phyloP scores from a whole-genome alignment of 2,797 vertebrate genomes.

The Acanthornis magna region DNA sequence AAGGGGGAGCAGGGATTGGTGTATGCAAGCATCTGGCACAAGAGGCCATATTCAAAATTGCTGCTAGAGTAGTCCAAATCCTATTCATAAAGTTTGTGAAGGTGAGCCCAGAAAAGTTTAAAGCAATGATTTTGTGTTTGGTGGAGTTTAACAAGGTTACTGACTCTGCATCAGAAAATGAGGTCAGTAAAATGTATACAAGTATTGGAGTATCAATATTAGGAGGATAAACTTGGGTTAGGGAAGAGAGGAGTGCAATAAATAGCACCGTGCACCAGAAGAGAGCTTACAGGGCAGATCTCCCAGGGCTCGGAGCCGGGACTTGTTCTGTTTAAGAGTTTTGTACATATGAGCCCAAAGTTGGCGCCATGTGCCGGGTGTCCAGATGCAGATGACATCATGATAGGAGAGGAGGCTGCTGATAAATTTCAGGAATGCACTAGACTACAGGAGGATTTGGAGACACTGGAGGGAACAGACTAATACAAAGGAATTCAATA shows the following conservation, averaged over 20 bases:
- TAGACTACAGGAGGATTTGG: slow-evolving; percentile 53
- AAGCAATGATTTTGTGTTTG: not conserved
- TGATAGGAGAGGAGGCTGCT: slow-evolving; percentile 46
- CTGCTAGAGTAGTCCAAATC: not conserved
- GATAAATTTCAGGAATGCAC: slow-evolving; percentile 59
- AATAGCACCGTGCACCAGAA: not conserved
- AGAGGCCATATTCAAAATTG: not conserved
- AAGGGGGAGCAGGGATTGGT: not conserved
- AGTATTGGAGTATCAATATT: not conserved
- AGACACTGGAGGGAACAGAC: not conserved
- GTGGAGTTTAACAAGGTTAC: not conserved
- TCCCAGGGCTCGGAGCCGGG: not conserved
- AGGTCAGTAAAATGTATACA: not conserved
- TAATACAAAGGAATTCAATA: slow-evolving; percentile 30
- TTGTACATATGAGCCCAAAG: not conserved
- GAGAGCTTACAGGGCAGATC: not conserved
- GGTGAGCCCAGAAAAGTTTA: not conserved
- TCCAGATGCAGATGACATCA: slow-evolving; percentile 53
- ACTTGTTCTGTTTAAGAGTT: not conserved
- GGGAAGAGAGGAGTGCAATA: not conserved
- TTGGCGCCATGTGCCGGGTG: not conserved
- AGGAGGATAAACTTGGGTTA: slow-evolving; percentile 19
- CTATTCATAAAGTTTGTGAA: slow-evolving; percentile 19
- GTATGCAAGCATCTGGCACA: not conserved
- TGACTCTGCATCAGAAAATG: not conserved